phyloP scores from a whole-genome alignment of 2,113 vertebrate species.

The Prochilodus magdalenae region DNA sequence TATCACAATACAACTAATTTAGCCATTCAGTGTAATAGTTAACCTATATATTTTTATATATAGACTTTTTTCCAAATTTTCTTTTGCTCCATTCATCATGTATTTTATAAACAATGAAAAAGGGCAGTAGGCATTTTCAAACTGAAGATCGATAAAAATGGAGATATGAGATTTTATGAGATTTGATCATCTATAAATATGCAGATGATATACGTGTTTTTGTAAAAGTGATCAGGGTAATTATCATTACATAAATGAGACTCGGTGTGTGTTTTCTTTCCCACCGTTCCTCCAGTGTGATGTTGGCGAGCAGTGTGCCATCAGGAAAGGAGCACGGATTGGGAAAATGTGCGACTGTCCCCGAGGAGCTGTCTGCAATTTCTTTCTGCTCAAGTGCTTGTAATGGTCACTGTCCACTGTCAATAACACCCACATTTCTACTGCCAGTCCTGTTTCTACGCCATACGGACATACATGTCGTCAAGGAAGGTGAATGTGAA shows the following conservation, averaged over 20 bases:
- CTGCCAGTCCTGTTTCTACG: constrained; percentile 56
- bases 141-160: no score
- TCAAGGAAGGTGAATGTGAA: constrained; percentile 41
- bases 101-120: no score
- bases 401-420: constrained; percentile 58
- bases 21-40: no score
- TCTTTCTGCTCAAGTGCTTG: constrained; percentile 83
- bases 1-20: no score
- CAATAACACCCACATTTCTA: constrained; percentile 33
- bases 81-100: no score
- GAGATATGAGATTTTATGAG: no score
- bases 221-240: no score
- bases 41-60: no score
- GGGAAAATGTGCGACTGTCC: constrained; percentile 81
- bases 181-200: no score
- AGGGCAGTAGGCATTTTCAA: no score
- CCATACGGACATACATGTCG: not conserved
- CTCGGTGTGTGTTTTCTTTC: not conserved
- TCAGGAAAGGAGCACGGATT: constrained; percentile 80
- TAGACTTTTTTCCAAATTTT: no score
- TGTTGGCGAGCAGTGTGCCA: constrained; percentile 76
- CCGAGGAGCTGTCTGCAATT: constrained; percentile 74
- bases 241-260: not conserved
- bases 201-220: no score
- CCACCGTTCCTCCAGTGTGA: constrained; percentile 68